These are phyloP conservation scores for Catharus minimus DNA, from an alignment of 2,113 vertebrate species.

Conservation along the genomic window DNA sequence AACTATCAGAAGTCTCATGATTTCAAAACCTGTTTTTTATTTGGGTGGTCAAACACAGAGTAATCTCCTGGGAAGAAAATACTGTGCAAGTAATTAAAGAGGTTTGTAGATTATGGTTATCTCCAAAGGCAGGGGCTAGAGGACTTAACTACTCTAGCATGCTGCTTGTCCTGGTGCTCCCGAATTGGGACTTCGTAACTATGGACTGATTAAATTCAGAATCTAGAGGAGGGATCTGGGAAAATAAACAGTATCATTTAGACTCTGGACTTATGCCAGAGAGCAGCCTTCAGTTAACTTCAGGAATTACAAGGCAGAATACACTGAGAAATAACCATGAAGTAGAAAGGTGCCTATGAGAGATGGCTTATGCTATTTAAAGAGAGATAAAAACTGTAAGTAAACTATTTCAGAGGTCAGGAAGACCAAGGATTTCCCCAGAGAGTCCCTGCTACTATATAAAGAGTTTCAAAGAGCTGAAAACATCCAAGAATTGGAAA, in stretches of 20 bases:
- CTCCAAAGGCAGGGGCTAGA: background rate
- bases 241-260: background rate
- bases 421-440: background rate
- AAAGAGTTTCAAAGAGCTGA: background rate
- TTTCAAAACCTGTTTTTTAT: background rate
- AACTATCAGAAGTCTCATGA: background rate
- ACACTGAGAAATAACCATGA: background rate
- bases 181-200: background rate
- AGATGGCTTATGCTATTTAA: background rate
- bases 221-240: background rate
- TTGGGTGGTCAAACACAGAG: background rate
- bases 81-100: background rate
- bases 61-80: background rate
- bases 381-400: background rate
- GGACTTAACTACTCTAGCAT: background rate
- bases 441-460: rapidly evolving
- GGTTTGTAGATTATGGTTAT: background rate
- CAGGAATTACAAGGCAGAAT: background rate
- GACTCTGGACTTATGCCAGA: background rate
- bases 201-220: background rate
- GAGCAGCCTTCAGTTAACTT: background rate
- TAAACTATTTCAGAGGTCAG: background rate
- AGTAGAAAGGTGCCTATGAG: background rate
- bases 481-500: background rate
- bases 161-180: background rate